A percentile compares a stretch with the other conserved stretches of the same genome.
Evolutionary conservation across 2,888 invertebrate genomes (phyloP).

Genomic region (Polymixis lichenea): DNA sequence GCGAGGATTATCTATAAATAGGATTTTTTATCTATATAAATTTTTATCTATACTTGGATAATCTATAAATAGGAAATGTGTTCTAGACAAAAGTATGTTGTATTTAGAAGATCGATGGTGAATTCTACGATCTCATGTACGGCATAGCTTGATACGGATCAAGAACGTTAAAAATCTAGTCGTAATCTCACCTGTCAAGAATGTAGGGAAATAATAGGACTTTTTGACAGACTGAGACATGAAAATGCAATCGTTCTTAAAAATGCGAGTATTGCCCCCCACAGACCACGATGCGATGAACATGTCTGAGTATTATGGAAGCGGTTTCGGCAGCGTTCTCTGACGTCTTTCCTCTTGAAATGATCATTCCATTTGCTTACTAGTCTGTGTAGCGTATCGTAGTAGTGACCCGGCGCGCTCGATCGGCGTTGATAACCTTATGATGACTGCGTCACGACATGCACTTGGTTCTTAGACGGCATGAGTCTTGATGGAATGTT

Average conservation of each 20-base stretch:
- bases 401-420: slow-evolving; percentile 52
- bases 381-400: slow-evolving; percentile 49
- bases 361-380: slow-evolving; percentile 17
- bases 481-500: slow-evolving; percentile 24
- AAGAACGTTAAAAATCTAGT: background rate
- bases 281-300: background rate
- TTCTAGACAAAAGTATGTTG: background rate
- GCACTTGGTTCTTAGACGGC: slow-evolving; percentile 33
- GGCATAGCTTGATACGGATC: background rate
- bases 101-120: background rate
- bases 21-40: too few species aligned
- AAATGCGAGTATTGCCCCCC: background rate
- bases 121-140: background rate
- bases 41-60: background rate
- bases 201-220: background rate
- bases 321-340: background rate
- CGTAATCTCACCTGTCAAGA: background rate
- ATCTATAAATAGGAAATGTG: background rate
- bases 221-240: background rate
- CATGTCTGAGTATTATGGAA: background rate
- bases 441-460: slow-evolving; percentile 33
- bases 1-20: too few species aligned
- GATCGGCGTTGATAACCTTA: slow-evolving; percentile 49
- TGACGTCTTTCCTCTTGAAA: background rate
- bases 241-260: background rate